Evolutionary conservation across 2,797 vertebrate genomes (phyloP).

Genomic region (Rhinatrema bivittatum): DNA sequence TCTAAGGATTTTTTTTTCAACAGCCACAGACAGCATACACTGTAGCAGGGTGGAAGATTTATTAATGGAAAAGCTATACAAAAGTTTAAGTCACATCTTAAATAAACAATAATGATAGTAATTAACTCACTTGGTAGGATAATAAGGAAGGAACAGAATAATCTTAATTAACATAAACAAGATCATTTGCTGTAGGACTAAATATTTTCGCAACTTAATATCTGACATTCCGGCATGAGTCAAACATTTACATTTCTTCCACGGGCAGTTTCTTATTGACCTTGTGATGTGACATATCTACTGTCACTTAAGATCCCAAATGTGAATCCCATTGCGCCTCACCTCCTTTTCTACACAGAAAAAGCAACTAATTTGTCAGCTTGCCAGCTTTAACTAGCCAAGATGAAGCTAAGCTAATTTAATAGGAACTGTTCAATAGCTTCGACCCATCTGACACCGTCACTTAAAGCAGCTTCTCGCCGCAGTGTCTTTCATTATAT

Average conservation of each 20-base stretch:
- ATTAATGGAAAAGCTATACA: conserved; percentile 30
- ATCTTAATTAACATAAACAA: conserved; percentile 36
- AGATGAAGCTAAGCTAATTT: conserved; percentile 61
- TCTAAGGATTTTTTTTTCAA: conserved; percentile 18
- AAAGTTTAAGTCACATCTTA: conserved; percentile 42
- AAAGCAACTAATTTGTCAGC: conserved; percentile 59
- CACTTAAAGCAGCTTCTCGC: conserved; percentile 44
- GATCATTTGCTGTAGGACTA: conserved; percentile 33
- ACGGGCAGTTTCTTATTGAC: conserved; percentile 53
- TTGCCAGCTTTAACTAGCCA: conserved; percentile 56
- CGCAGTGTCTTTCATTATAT: conserved; percentile 55
- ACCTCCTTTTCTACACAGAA: conserved; percentile 52
- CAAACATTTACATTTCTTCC: conserved; percentile 44
- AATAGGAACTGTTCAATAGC: conserved; percentile 62
- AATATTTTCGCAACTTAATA: conserved; percentile 41
- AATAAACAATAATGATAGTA: too few species aligned
- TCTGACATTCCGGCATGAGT: conserved; percentile 38
- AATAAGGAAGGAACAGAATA: conserved; percentile 16
- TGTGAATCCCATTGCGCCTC: conserved; percentile 39
- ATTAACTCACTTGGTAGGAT: conserved; percentile 27
- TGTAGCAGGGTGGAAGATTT: conserved; percentile 15
- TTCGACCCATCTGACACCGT: conserved; percentile 59
- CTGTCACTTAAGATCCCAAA: conserved; percentile 47
- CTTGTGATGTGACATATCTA: conserved; percentile 52
- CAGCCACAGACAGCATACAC: too few species aligned